Evolutionary conservation across 2,888 invertebrate species (phyloP), one percentile per base, ranked within the genome.

Genomic region (Harmothoe impar): DNA sequence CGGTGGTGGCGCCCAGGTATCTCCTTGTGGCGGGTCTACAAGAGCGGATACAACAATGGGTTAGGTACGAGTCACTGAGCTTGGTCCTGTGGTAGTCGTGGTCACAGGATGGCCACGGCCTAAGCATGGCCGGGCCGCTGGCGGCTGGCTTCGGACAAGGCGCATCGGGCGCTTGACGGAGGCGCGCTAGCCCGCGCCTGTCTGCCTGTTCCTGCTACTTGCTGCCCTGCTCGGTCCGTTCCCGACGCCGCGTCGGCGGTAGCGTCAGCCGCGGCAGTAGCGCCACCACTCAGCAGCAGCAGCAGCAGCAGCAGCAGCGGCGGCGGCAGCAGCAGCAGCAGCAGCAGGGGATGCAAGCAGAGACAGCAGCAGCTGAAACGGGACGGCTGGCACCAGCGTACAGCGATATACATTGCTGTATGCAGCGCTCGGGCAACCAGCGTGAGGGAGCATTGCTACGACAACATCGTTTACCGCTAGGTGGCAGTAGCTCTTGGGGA

Each of bases 101-200:
- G 81, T 15, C 81, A n/a, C 23, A 20, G 33, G 33, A 33, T 25
- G 81, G 43, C 35, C 81, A 23, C 43, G 33, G 81, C 81, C 81
- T 81, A 12, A 23, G 81, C 81, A 81, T 81, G 81, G 81, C 81
- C 81, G 33, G 43, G 81, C 35, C 43, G 35, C 23, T 17, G 81
- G 43, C 81, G 72, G 25, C 72, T 62, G 29, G 31, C 25, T 23
- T 15, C 72, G 29, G 15, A 29, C 72, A 25, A 23, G 72, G 72
- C 72, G 72, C 62, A 62, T 62, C 15, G 62, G 62, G 62, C n/a
- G 62, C 62, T 43, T 62, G 62, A 62, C 62, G 62, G 62, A 20
- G 62, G 62, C 62, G 23, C 62, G 62, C 62, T 62, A n/a, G 62
- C 62, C 62, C 62, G 62, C n/a, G 62, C 62, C 62, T 62, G 62